phyloP scores from a whole-genome alignment of 2,888 invertebrate genomes.

The Acrobasis suavella region DNA sequence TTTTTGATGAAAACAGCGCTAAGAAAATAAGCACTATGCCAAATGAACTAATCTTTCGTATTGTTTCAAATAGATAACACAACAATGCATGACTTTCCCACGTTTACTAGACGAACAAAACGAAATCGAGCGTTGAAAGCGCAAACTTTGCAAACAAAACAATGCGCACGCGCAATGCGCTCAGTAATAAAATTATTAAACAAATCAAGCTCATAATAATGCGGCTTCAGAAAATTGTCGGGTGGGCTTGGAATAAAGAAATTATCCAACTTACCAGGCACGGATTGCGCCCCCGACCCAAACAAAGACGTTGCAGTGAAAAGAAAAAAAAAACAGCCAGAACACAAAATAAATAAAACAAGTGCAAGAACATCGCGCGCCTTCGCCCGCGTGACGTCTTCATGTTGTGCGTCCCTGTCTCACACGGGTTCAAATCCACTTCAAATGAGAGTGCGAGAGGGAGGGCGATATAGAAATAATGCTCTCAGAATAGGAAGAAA shows the following conservation, averaged over 20 bases:
- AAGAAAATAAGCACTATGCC: constrained; percentile 4
- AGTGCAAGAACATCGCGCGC: constrained; percentile 80
- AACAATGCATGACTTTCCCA: constrained; percentile 34
- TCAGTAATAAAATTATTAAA: constrained; percentile 81
- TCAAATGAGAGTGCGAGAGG: constrained; percentile 47
- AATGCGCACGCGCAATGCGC: constrained; percentile 57
- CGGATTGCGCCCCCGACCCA: constrained; percentile 65
- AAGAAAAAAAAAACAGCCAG: constrained; percentile 64
- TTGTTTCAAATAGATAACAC: constrained; percentile 36
- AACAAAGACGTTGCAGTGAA: constrained; percentile 78
- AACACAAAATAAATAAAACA: constrained; percentile 78
- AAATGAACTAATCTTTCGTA: constrained; percentile 2
- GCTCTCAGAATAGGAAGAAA: constrained; percentile 73
- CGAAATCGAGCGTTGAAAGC: constrained; percentile 44
- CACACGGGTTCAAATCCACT: constrained; percentile 49
- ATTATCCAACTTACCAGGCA: constrained; percentile 76
- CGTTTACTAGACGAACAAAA: constrained; percentile 31
- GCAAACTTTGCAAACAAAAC: constrained; percentile 58
- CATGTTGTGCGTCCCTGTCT: constrained; percentile 71
- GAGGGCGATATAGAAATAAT: constrained; percentile 55
- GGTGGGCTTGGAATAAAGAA: constrained; percentile 78
- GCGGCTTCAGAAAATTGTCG: constrained; percentile 78
- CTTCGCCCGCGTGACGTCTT: constrained; percentile 80
- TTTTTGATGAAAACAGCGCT: too few species aligned
- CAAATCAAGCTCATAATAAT: constrained; percentile 81